Evolutionary conservation across 1,140 invertebrate genomes (phyloP).

Genomic region (Thalassaphorura encarpata): DNA sequence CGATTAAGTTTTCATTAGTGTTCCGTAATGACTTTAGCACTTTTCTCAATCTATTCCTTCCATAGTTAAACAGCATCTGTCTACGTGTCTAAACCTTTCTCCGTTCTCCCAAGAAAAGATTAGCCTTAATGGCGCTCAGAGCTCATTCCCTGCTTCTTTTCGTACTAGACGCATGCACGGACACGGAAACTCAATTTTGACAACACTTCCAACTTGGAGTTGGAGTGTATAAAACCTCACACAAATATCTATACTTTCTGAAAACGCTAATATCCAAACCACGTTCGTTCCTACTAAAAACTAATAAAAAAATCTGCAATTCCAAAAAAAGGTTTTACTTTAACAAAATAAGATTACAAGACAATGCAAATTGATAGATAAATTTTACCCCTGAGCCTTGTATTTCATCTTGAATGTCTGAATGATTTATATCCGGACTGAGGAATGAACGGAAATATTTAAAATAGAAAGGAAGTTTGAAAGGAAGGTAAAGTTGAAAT

Average conservation of each 20-base stretch:
- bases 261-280: background rate
- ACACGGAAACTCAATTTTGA: background rate
- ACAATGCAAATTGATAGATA: no score
- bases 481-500: no score
- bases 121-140: background rate
- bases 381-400: no score
- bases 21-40: background rate
- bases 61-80: background rate
- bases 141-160: background rate
- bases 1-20: background rate
- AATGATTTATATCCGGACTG: no score
- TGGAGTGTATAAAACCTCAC: background rate
- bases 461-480: no score
- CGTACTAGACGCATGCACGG: background rate
- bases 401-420: no score
- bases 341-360: no score
- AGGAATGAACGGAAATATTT: no score
- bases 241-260: background rate
- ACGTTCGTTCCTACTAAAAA: no score
- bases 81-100: background rate
- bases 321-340: no score
- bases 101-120: background rate
- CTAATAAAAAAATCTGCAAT: no score
- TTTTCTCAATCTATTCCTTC: background rate
- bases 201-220: background rate